Base-by-base conservation (phyloP, 2,113 vertebrate species). In the Megaceryle torquata region DNA sequence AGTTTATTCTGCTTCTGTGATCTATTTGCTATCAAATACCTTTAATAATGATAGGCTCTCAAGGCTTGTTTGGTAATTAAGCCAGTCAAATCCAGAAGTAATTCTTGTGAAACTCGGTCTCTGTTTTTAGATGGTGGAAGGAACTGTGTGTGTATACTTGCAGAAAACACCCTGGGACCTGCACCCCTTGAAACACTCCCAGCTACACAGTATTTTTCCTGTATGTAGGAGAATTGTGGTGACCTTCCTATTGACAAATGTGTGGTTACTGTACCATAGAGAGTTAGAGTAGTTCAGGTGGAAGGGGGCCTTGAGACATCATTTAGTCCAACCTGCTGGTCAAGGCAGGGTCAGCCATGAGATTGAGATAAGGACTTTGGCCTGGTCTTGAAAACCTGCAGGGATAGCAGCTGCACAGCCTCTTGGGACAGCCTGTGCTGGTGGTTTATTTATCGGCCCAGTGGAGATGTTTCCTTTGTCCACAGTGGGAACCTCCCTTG, bases 11-110 rank as follows among this genome's bases (percentile, higher is more conserved):
- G 61, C 54, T 79, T 90, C 59, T 89, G 0, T 87, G 72, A 67
- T 89, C 83, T 96, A 84, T 85, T 95, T 96, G 67, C 59, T 95
- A 16, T 89, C 92, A 94, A 91, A 82, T 91, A 64, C 54, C 41
- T 39, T 71, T 77, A 91, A 65, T 87, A 94, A 86, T 70, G 75
- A 86, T 80, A 86, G 61, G 54, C 41, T 93, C 56, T 41, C 0
- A 0, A 93, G 43, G 44, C 71, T 87, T 79, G 41, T 82, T 69
- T 5, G 26, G 33, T 89, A 96, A 91, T 96, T 94, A 78, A 9
- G 57, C 48, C 76, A 72, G 9, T 86, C 65, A 79, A 77, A 43
- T 91, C 72, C 59, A 90, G 85, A 78, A 93, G 60, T 86, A 88
- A 81, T 85, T 71, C 69, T 68, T 81, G 41, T 43, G 67, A 87